phyloP scores from a whole-genome alignment of 2,113 vertebrate species.

The Pardalotus punctatus region DNA sequence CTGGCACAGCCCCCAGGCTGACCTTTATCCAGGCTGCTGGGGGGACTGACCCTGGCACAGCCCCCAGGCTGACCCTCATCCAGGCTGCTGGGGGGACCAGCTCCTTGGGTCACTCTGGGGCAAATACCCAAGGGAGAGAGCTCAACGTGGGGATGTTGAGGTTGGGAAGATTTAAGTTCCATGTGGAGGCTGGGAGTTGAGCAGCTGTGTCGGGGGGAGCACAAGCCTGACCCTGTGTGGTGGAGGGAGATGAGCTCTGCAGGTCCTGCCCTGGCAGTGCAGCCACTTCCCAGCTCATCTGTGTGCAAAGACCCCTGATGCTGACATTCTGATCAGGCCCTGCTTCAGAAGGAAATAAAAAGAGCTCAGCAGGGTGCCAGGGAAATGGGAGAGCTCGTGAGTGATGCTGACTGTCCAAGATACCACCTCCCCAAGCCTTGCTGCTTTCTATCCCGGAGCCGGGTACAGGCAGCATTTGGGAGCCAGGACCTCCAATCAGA shows the following conservation, averaged over 20 bases:
- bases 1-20: neutral
- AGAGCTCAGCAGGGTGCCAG: neutral
- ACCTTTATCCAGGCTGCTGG: neutral
- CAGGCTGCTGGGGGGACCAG: neutral
- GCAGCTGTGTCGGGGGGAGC: neutral
- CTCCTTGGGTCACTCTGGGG: neutral
- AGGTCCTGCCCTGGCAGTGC: neutral
- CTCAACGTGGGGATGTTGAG: rapidly evolving
- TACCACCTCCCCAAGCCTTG: neutral
- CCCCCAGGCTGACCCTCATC: no score
- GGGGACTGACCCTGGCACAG: no score
- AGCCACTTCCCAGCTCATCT: neutral
- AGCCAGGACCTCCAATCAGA: neutral
- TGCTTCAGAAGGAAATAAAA: neutral
- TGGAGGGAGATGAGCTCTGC: neutral
- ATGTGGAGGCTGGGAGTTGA: neutral
- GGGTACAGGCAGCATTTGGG: neutral
- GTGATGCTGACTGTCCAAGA: rapidly evolving
- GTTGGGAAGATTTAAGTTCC: neutral
- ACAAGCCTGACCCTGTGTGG: rapidly evolving
- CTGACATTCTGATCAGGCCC: neutral
- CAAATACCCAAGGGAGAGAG: neutral
- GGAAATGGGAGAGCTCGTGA: rapidly evolving
- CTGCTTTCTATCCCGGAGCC: rapidly evolving
- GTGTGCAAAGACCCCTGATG: rapidly evolving